Percentiles rank a stretch among this genome's conserved stretches.
These are phyloP conservation scores for Cheirogaleus major DNA, from an alignment of 2,797 vertebrate genomes.

Conservation along the genomic window DNA sequence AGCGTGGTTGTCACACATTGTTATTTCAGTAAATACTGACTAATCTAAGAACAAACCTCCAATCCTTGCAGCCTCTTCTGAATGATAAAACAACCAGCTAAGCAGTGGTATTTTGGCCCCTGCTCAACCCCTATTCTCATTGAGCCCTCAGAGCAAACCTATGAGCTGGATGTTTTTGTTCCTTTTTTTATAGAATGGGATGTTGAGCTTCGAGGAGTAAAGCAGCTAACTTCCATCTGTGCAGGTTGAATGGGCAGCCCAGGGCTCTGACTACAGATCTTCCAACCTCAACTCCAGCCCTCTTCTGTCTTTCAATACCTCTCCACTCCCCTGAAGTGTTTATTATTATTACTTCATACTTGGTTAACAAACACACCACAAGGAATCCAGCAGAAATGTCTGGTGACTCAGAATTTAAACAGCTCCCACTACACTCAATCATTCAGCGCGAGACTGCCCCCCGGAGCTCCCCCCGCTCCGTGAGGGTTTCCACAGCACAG, in stretches of 20 bases:
- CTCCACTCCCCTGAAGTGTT: neutral
- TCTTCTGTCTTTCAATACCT: neutral
- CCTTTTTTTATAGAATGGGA: neutral
- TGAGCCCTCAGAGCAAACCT: neutral
- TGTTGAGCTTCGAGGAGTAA: neutral
- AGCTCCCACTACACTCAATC: neutral
- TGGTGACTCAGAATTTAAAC: neutral
- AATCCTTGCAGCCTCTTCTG: neutral
- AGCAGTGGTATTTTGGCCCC: neutral
- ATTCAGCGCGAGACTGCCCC: neutral
- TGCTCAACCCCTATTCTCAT: neutral
- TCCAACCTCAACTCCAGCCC: neutral
- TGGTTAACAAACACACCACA: neutral
- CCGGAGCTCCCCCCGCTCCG: neutral
- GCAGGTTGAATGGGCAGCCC: neutral
- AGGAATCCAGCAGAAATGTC: neutral
- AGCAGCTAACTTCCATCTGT: rapidly evolving
- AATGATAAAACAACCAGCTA: neutral
- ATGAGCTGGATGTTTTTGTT: neutral
- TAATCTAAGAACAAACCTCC: neutral
- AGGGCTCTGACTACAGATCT: neutral
- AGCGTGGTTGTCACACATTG: neutral
- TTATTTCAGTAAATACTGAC: neutral
- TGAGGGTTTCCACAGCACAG: neutral
- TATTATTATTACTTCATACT: neutral